A percentile compares a stretch with the other conserved stretches of the same genome.
These are phyloP conservation scores for Lasioglossum baleicum DNA, from an alignment of 1,140 invertebrate species.

Conservation along the genomic window DNA sequence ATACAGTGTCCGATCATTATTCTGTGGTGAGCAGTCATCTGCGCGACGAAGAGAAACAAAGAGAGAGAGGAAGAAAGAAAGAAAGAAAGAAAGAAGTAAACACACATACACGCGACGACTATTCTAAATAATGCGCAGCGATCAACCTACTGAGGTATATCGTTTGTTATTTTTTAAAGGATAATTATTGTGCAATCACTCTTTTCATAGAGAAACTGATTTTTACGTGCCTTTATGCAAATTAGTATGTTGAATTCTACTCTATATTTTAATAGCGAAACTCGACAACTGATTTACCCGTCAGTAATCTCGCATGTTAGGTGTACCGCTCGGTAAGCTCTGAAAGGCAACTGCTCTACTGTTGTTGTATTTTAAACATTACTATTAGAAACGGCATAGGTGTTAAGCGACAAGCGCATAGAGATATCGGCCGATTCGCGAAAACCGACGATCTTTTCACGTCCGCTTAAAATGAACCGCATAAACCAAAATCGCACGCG, in stretches of 20 bases:
- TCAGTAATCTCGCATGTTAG: conserved; percentile 41
- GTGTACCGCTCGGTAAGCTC: conserved; percentile 15
- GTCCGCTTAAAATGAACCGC: too few relatives aligned
- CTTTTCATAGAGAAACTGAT: conserved; percentile 61
- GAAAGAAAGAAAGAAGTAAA: too few relatives aligned
- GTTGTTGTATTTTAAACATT: conserved; percentile 60
- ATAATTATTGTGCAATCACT: conserved; percentile 59
- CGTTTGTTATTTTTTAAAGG: conserved; percentile 48
- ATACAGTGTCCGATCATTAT: conserved; percentile 63
- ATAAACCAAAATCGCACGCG: too few relatives aligned
- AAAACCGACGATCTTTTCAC: not conserved
- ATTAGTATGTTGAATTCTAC: conserved; percentile 60
- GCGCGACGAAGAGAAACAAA: not conserved
- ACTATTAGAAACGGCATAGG: conserved; percentile 48
- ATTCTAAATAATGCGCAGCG: conserved; percentile 57
- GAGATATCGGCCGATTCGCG: not conserved
- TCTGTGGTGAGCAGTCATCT: conserved; percentile 53
- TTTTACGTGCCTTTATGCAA: conserved; percentile 65
- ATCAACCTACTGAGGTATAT: conserved; percentile 27
- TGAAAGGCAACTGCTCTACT: conserved; percentile 34
- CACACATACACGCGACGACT: not conserved
- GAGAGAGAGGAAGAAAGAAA: not conserved
- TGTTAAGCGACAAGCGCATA: conserved; percentile 42
- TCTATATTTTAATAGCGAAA: conserved; percentile 59
- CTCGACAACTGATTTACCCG: conserved; percentile 37